Evolutionary conservation across 2,113 vertebrate genomes (phyloP).

Genomic region (Tichodroma muraria): DNA sequence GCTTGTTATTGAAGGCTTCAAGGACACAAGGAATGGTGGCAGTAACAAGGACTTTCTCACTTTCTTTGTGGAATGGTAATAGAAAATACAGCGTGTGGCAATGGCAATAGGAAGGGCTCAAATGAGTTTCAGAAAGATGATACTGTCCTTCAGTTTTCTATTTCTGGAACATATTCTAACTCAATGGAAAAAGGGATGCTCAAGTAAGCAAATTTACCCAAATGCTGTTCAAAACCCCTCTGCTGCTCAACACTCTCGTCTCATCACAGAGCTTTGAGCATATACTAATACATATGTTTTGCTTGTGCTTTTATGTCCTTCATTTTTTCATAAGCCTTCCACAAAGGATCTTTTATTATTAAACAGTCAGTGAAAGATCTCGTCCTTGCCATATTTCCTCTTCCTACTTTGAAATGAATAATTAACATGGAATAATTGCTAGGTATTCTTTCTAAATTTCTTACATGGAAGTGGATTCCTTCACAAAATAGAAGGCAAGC

Average conservation of each 20-base stretch:
- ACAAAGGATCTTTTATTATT: background rate
- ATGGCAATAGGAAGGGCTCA: background rate
- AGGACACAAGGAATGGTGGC: background rate
- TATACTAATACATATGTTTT: background rate
- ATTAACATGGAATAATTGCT: background rate
- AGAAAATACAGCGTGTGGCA: background rate
- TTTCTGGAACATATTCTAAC: background rate
- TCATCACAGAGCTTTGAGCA: background rate
- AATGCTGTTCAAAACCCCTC: background rate
- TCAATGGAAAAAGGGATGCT: background rate
- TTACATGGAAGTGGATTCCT: background rate
- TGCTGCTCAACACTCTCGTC: background rate
- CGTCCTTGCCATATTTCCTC: conserved; percentile 2
- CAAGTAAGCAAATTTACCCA: background rate
- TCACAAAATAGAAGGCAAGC: background rate
- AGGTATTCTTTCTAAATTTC: background rate
- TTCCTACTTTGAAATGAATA: background rate
- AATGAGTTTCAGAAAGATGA: background rate
- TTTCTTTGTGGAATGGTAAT: background rate
- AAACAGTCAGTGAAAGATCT: background rate
- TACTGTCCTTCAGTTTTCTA: background rate
- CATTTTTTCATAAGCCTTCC: background rate
- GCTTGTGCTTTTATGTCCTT: background rate
- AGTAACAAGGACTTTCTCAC: background rate
- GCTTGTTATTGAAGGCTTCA: background rate